Percentiles rank a stretch among this genome's conserved stretches.
phyloP scores from a whole-genome alignment of 2,113 vertebrate genomes.

The Xenopus tropicalis region UCB_Xtro_10.0 CM004449.2:91911001-91911500 shows the following conservation, averaged over 20 bases:
- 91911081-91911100: too few species aligned
- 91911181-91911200: constrained; percentile 30
- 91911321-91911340: background rate
- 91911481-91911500: constrained; percentile 52
- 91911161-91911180: background rate
- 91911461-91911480: background rate
- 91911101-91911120: too few species aligned
- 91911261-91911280: background rate
- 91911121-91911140: too few species aligned
- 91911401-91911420: too few species aligned
- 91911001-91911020: too few species aligned
- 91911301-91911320: constrained; percentile 10
- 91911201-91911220: constrained; percentile 29
- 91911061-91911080: too few species aligned
- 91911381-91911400: too few species aligned
- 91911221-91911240: constrained; percentile 37
- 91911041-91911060: too few species aligned
- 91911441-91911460: too few species aligned
- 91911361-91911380: too few species aligned
- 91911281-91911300: background rate
- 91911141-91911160: background rate
- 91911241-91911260: constrained; percentile 4
- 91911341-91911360: background rate
- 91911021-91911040: too few species aligned
- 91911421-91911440: too few species aligned